These are phyloP conservation scores for Archips xylosteana DNA, from an alignment of 2,888 invertebrate genomes.

Conservation along the genomic window DNA sequence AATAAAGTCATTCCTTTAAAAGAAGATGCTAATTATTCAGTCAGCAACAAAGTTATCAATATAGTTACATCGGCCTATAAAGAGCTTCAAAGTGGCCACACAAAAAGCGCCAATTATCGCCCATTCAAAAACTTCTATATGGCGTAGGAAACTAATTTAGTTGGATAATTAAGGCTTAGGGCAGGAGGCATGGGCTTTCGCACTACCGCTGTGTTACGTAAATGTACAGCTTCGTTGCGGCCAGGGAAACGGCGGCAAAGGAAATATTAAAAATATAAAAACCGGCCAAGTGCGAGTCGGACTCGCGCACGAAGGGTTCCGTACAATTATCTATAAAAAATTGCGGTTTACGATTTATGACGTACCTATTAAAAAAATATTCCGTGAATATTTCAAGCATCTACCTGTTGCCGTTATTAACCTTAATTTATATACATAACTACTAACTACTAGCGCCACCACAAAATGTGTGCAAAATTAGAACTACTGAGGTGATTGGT, in stretches of 20 bases:
- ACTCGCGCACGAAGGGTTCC: too few species aligned
- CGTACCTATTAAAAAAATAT: too few species aligned
- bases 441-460: too few species aligned
- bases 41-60: conserved; percentile 6
- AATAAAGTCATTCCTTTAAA: neutral
- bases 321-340: too few species aligned
- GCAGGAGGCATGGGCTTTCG: conserved; percentile 58
- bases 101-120: conserved; percentile 22
- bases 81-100: neutral
- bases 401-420: too few species aligned
- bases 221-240: conserved; percentile 50
- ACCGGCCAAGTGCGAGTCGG: too few species aligned
- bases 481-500: too few species aligned
- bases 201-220: conserved; percentile 52
- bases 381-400: too few species aligned
- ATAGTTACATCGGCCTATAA: neutral
- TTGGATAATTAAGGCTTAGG: conserved; percentile 55
- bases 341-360: too few species aligned
- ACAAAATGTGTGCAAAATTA: too few species aligned
- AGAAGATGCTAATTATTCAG: neutral
- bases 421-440: too few species aligned
- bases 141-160: conserved; percentile 54
- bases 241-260: conserved; percentile 36
- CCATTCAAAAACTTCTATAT: conserved; percentile 42
- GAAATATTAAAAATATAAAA: too few species aligned